phyloP scores from a whole-genome alignment of 35 echinoderm and acorn worm species.

The Patiria miniata region DNA sequence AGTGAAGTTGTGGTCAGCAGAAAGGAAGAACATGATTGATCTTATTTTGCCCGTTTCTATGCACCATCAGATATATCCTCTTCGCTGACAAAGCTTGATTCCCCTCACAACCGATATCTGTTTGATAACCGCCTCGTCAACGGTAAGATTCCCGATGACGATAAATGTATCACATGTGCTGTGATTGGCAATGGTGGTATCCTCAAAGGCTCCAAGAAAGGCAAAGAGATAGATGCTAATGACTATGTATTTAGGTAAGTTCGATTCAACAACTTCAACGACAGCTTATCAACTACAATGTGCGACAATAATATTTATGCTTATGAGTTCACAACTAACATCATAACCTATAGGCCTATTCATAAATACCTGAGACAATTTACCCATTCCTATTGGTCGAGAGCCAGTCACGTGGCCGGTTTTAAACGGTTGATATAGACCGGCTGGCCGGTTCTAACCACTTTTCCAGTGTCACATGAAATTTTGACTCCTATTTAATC shows the following conservation, averaged over 20 bases:
- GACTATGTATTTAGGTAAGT: conserved; percentile 57
- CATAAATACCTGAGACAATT: no score
- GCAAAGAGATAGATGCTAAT: conserved; percentile 55
- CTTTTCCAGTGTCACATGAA: no score
- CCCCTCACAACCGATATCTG: conserved; percentile 23
- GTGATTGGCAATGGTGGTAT: conserved; percentile 57
- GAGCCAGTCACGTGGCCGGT: no score
- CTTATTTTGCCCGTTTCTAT: background rate
- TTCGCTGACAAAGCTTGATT: background rate
- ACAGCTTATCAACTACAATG: no score
- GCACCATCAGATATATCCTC: background rate
- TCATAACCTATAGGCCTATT: no score
- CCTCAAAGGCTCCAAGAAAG: conserved; percentile 31
- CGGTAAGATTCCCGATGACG: background rate
- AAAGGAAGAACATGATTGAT: background rate
- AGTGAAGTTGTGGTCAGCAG: background rate
- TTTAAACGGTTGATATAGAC: no score
- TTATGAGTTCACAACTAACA: no score
- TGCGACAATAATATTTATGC: no score
- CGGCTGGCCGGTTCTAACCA: no score
- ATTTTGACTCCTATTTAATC: no score
- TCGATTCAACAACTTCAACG: background rate
- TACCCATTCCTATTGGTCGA: no score
- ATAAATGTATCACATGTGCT: conserved; percentile 36
- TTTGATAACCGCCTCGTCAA: conserved; percentile 47